These are phyloP conservation scores for Drosophila kurseongensis DNA, from an alignment of 1,140 invertebrate genomes.

Conservation along the genomic window DNA sequence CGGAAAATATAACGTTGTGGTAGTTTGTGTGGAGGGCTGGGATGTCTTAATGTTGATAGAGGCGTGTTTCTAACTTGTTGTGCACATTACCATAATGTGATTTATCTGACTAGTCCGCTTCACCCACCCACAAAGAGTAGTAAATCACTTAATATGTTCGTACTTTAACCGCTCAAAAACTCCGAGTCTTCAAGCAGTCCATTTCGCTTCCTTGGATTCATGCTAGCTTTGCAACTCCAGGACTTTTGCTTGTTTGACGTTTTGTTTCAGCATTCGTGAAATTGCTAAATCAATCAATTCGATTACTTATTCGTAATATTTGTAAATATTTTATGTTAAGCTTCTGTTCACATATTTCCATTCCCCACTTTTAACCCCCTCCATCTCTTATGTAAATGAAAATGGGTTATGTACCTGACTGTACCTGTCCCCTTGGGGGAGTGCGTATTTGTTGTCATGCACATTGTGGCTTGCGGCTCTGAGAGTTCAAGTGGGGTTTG, in stretches of 20 bases:
- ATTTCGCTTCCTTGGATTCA: not conserved
- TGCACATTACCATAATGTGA: constrained; percentile 74
- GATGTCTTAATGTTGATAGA: constrained; percentile 23
- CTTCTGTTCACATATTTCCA: constrained; percentile 54
- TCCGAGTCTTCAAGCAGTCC: constrained; percentile 1
- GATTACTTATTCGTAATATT: constrained; percentile 79
- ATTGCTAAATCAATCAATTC: constrained; percentile 79
- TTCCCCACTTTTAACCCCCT: constrained; percentile 1
- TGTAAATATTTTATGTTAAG: constrained; percentile 75
- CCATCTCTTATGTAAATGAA: constrained; percentile 48
- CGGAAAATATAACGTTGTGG: constrained; percentile 41
- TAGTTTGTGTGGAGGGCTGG: constrained; percentile 4
- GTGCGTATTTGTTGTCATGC: constrained; percentile 15
- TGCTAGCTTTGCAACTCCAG: not conserved
- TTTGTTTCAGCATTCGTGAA: constrained; percentile 71
- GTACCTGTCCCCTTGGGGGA: not conserved
- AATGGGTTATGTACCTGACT: constrained; percentile 3
- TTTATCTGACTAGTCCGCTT: constrained; percentile 47
- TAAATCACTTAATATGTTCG: constrained; percentile 66
- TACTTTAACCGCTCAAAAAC: constrained; percentile 16
- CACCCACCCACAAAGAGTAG: constrained; percentile 19
- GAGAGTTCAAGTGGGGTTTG: constrained; percentile 35
- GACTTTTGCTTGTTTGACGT: constrained; percentile 15
- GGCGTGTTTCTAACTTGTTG: constrained; percentile 54
- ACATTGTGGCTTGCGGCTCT: constrained; percentile 7